Evolutionary conservation across 2,113 vertebrate species (phyloP).

Genomic region (Sinocyclocheilus rhinocerous): DNA sequence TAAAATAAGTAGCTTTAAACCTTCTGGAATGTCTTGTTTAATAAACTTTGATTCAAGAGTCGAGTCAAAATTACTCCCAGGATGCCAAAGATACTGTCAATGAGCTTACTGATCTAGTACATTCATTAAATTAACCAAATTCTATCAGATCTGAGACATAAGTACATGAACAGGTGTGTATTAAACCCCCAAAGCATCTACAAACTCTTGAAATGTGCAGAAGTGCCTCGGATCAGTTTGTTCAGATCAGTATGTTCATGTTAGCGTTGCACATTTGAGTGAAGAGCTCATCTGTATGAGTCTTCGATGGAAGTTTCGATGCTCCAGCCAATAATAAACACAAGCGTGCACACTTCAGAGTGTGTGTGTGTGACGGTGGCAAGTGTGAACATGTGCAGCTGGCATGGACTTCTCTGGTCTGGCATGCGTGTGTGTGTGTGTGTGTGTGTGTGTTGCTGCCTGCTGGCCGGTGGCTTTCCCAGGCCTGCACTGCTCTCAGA

Average conservation of each 20-base stretch:
- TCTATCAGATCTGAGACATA: background rate
- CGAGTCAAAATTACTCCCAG: background rate
- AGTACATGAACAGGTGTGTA: background rate
- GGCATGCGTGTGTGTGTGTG: slow-evolving; percentile 11
- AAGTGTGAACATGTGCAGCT: slow-evolving; percentile 55
- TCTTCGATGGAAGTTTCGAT: background rate
- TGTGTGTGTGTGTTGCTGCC: slow-evolving; percentile 28
- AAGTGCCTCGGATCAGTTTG: too few relatives aligned
- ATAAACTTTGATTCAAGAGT: background rate
- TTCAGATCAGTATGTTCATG: background rate
- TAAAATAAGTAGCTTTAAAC: background rate
- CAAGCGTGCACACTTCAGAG: background rate
- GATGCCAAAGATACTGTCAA: background rate
- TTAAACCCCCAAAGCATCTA: background rate
- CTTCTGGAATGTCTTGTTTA: too few relatives aligned
- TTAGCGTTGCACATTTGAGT: background rate
- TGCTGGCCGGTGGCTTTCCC: slow-evolving; percentile 71
- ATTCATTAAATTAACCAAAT: background rate
- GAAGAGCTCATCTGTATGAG: background rate
- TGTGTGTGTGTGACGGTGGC: background rate
- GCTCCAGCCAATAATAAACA: background rate
- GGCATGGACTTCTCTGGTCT: slow-evolving; percentile 52
- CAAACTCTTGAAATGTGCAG: background rate
- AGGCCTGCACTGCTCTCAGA: slow-evolving; percentile 66
- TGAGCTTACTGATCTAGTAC: background rate